Evolutionary conservation across 2,113 vertebrate species (phyloP), one percentile per base, ranked within the genome.

Genomic region (Leptodactylus fuscus): DNA sequence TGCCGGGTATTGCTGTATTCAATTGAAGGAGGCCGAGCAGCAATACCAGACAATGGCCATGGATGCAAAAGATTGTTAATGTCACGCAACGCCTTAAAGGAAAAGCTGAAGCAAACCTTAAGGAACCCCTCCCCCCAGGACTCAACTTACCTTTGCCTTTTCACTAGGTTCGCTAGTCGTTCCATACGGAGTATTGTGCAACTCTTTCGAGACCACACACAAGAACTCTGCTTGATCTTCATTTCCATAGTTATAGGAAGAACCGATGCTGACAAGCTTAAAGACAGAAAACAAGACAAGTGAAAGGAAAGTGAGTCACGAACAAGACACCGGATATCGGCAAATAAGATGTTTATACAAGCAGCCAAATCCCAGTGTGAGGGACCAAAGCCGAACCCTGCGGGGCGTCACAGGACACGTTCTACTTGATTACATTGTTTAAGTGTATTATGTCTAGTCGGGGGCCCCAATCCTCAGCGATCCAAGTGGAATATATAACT

Each of bases 141-240:
- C 27, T 4, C 16, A 20, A 88, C 91, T 88, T 90, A 99, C 98
- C 97, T 99, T 99, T 67, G 98, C 98, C 90, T 99, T 99, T 94
- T 98, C 97, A 55, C 98, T 99, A 89, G 96, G 97, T 91, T 99
- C 97, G 58, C 96, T 98, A 92, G 95, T 94, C 48, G 94, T 96
- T 90, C 96, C 96, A 0, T 97, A 97, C 0, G 96, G 95, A 81
- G 95, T 96, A 90, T 98, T 99, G 93, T 98, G 96, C 89, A 99
- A 94, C 93, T 99, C 98, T 95, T 99, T 99, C 32, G 98, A 99
- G 86, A 99, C 98, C 34, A 99, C 98, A 67, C 98, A 99, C 86
- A 99, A 94, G 93, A 99, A 99, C 92, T 99, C 98, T 0, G 98
- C 96, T 92, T 99, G 97, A 93, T 99, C 97, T 91, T 99, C 97